Base-by-base conservation (phyloP, 2,797 vertebrate species). In the Eurystomus glaucurus region DNA sequence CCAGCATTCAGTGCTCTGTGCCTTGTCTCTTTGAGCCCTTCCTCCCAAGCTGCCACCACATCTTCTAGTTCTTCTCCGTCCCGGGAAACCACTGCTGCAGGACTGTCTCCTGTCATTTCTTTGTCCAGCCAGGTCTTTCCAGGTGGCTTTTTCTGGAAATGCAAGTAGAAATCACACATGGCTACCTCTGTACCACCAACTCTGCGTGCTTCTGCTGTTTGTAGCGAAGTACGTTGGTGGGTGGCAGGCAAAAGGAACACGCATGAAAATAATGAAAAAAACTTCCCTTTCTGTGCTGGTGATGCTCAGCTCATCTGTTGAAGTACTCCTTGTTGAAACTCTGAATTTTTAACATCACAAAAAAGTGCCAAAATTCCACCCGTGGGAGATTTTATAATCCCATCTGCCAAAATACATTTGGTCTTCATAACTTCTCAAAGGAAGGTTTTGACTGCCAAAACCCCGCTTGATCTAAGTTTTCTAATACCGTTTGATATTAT, bases 171-270 rank as follows among this genome's bases (percentile, higher is more conserved):
- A 19, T 85, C 23, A 13, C 29, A 13, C 6, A 37, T 84, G 78
- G 66, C 75, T 64, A 10, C 48, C 83, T 43, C 82, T 64, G 18
- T 45, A 46, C 6, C 70, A 54, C 81, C 66, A 69, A 54, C 79
- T 86, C 85, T 88, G 57, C 12, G 0, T 3, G 51, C 35, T 90
- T 83, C 72, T 33, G 54, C 70, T 82, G 57, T n/a, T 71, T 33
- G 7, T 72, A 88, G 75, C 11, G 23, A 87, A 37, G 58, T 10
- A 10, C 10, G 75, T 86, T 84, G 82, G 92, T 62, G 48, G 39
- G 64, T 83, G 92, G 79, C 92, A 90, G 94, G 85, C 88, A 96
- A 94, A 96, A 93, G 95, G 54, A 90, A 51, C 46, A 46, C 17
- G 17, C 31, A 15, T 16, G 35, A 46, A 77, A 90, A 80, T 70